These are phyloP conservation scores for Echinops telfairi DNA, from an alignment of 2,113 vertebrate genomes.

Conservation along the genomic window DNA sequence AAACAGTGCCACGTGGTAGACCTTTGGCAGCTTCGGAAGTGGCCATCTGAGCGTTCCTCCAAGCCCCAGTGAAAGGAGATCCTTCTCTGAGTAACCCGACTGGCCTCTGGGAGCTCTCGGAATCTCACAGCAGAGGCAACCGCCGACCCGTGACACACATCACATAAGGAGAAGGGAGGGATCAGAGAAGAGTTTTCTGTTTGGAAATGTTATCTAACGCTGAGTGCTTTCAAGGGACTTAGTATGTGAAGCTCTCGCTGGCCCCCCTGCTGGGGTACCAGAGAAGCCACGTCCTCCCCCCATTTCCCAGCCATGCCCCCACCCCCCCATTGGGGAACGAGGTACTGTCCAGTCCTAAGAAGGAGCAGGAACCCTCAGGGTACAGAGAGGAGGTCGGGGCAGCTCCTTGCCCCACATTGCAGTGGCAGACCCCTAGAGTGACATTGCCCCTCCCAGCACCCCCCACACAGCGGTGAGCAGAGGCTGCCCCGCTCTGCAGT, in stretches of 20 bases:
- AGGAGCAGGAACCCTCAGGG: conserved; percentile 60
- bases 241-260: conserved; percentile 35
- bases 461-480: conserved; percentile 12
- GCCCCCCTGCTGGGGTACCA: not conserved
- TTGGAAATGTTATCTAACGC: conserved; percentile 80
- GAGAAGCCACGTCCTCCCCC: not conserved
- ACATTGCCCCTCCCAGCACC: not conserved
- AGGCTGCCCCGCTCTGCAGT: not conserved
- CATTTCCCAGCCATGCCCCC: not conserved
- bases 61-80: conserved; percentile 38
- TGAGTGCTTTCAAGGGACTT: conserved; percentile 74
- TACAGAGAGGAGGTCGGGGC: conserved; percentile 18
- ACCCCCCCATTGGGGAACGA: conserved; percentile 47
- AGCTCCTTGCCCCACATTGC: conserved; percentile 75
- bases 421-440: conserved; percentile 41
- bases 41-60: conserved; percentile 40
- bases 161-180: conserved; percentile 66
- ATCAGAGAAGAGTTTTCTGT: conserved; percentile 79
- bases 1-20: not conserved
- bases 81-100: conserved; percentile 52
- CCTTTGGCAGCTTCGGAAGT: conserved; percentile 56
- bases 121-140: conserved; percentile 67
- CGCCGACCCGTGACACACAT: conserved; percentile 78
- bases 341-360: not conserved
- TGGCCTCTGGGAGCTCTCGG: conserved; percentile 69